phyloP scores from a whole-genome alignment of 2,797 vertebrate species.

The Tinamus major region DNA sequence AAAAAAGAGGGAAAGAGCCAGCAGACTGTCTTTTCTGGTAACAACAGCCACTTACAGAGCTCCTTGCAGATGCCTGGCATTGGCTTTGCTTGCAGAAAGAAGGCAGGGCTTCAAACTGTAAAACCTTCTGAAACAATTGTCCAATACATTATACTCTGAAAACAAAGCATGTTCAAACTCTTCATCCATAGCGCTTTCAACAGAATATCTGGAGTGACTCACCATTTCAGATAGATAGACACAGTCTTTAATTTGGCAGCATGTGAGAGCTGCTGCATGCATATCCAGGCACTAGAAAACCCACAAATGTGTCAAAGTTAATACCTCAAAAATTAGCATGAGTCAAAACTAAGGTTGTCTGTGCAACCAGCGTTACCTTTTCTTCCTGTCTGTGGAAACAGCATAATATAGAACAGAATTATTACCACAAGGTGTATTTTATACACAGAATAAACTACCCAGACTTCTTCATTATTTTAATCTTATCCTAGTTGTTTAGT shows the following conservation, averaged over 20 bases:
- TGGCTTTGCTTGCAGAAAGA: not conserved
- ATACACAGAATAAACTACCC: not conserved
- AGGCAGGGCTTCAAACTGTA: not conserved
- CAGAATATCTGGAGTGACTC: not conserved
- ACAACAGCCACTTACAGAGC: not conserved
- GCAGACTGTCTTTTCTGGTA: not conserved
- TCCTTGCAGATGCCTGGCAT: not conserved
- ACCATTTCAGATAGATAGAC: rapidly evolving
- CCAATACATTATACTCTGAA: not conserved
- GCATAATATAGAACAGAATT: rapidly evolving
- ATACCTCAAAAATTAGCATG: not conserved
- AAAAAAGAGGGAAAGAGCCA: not conserved
- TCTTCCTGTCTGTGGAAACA: not conserved
- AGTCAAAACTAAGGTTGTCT: not conserved
- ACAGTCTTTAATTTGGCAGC: not conserved
- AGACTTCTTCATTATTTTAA: not conserved
- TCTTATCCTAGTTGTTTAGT: not conserved
- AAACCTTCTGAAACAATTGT: not conserved
- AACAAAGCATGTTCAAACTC: not conserved
- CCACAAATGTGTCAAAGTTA: not conserved
- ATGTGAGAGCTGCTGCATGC: rapidly evolving
- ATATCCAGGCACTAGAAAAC: not conserved
- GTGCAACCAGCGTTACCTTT: not conserved
- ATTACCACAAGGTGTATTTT: not conserved
- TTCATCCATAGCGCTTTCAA: too few species aligned